Percentiles rank a stretch among this genome's conserved stretches.
phyloP scores from a whole-genome alignment of 2,797 vertebrate genomes.

The Phoebastria nigripes region DNA sequence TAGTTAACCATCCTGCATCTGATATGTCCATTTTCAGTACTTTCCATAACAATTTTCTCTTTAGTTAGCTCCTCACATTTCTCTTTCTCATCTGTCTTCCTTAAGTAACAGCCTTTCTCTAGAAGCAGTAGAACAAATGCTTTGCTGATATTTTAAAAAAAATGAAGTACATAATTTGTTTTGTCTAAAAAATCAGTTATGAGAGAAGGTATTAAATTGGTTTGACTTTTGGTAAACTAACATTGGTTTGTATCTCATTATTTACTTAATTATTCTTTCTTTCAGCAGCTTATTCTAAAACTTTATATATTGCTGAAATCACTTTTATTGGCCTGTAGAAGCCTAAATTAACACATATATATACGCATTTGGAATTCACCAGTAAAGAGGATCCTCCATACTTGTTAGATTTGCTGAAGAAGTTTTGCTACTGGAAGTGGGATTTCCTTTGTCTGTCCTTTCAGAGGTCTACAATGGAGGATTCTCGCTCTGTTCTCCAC shows the following conservation, averaged over 20 bases:
- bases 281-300: not conserved
- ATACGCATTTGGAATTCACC: not conserved
- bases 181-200: not conserved
- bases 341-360: not conserved
- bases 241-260: not conserved
- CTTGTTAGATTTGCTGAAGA: not conserved
- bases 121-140: not conserved
- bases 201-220: not conserved
- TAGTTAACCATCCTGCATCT: not conserved
- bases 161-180: not conserved
- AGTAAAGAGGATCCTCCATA: not conserved
- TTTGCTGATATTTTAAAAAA: not conserved
- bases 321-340: not conserved
- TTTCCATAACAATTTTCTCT: not conserved
- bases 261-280: not conserved
- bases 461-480: not conserved
- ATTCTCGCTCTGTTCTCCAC: rapidly evolving
- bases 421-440: not conserved
- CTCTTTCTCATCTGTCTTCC: not conserved
- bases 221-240: not conserved
- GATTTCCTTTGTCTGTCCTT: not conserved
- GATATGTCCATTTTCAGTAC: not conserved
- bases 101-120: not conserved
- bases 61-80: not conserved
- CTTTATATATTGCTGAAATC: not conserved